A percentile compares a stretch with the other conserved stretches of the same genome.
Conservation (phyloP, 2,113 vertebrate genomes). For the Myiopsitta monachus region DNA sequence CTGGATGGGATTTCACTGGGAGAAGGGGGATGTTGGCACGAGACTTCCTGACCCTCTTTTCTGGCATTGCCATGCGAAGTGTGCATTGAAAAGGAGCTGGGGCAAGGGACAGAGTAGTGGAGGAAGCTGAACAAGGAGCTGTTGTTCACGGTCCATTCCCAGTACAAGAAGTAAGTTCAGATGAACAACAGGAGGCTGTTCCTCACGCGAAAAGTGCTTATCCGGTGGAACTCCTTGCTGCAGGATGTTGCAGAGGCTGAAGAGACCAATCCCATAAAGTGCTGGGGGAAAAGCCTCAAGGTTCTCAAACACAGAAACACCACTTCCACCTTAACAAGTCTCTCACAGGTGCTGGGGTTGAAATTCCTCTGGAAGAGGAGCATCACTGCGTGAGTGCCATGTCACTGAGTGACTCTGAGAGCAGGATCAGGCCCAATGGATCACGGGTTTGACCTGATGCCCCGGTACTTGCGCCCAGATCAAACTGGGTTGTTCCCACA, state of each 20-base stretch:
- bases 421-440: neutral
- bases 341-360: rapidly evolving
- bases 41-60: neutral
- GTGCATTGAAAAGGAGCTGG: neutral
- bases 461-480: neutral
- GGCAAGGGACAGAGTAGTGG: neutral
- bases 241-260: neutral
- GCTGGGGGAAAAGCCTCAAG: neutral
- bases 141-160: neutral
- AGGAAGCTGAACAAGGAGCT: constrained; percentile 8
- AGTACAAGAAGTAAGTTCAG: neutral
- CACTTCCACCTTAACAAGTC: rapidly evolving
- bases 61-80: neutral
- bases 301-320: neutral
- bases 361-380: neutral
- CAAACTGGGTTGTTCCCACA: neutral
- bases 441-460: rapidly evolving
- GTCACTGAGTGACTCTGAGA: neutral
- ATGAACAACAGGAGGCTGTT: constrained; percentile 2
- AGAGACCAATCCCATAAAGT: neutral
- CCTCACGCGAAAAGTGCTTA: rapidly evolving
- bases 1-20: neutral
- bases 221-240: neutral
- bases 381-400: neutral
- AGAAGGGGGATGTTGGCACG: neutral